A percentile compares a stretch with the other conserved stretches of the same genome.
phyloP scores from a whole-genome alignment of 2,888 invertebrate species.

The Perdita meconis region DNA sequence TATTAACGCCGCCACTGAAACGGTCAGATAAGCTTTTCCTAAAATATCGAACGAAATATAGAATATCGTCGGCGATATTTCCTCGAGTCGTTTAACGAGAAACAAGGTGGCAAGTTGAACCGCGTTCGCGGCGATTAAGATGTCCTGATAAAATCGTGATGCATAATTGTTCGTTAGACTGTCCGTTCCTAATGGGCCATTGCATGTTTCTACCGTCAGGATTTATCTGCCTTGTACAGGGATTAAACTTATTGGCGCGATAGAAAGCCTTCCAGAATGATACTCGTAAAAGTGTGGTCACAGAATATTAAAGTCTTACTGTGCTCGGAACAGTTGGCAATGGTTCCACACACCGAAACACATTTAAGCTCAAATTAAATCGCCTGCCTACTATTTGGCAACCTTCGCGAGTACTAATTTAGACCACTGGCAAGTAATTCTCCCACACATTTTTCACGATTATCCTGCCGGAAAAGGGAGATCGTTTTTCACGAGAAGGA shows the following conservation, averaged over 20 bases:
- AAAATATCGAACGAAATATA: neutral
- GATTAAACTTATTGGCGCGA: conserved; percentile 31
- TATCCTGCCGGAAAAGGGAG: conserved; percentile 35
- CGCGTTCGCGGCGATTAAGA: neutral
- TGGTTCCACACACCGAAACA: conserved; percentile 39
- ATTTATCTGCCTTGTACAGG: conserved; percentile 6
- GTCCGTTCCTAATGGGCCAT: neutral
- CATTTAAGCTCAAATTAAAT: conserved; percentile 64
- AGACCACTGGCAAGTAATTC: conserved; percentile 49
- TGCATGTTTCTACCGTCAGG: neutral
- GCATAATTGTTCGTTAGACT: neutral
- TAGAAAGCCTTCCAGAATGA: conserved; percentile 45
- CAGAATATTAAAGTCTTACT: conserved; percentile 45
- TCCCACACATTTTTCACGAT: conserved; percentile 55
- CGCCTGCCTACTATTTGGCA: conserved; percentile 54
- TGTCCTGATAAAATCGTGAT: neutral
- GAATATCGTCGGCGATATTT: neutral
- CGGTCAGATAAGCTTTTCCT: neutral
- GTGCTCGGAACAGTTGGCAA: conserved; percentile 56
- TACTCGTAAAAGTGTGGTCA: conserved; percentile 38
- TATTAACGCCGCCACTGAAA: conserved; percentile 2
- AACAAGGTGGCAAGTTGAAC: neutral
- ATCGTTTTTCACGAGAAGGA: conserved; percentile 27
- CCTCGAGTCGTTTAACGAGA: neutral
- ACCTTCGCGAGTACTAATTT: conserved; percentile 45